Evolutionary conservation across 1,140 invertebrate genomes (phyloP).

Genomic region (Ylistrum balloti): DNA sequence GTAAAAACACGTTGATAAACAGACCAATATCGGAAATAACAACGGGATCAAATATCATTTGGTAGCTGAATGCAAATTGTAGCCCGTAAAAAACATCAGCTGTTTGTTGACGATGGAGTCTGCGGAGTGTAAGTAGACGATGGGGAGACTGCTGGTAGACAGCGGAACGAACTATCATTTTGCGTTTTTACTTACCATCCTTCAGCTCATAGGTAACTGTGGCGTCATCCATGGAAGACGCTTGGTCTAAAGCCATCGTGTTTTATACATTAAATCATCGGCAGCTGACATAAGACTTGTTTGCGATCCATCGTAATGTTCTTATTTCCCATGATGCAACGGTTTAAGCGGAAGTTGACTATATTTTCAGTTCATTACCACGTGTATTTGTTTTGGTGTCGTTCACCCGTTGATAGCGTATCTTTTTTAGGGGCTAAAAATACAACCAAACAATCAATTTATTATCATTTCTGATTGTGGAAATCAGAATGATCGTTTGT

Average conservation of each 20-base stretch:
- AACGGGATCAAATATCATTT: neutral
- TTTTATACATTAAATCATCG: neutral
- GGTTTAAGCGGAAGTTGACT: slow-evolving; percentile 21
- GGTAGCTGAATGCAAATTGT: neutral
- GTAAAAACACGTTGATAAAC: neutral
- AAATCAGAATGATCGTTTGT: neutral
- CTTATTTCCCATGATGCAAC: slow-evolving; percentile 4
- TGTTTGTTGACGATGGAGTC: slow-evolving; percentile 22
- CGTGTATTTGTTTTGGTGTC: neutral
- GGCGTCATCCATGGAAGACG: neutral
- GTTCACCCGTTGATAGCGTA: neutral
- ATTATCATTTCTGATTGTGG: neutral
- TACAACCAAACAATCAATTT: neutral
- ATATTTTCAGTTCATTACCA: neutral
- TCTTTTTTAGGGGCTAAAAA: neutral
- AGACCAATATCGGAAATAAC: too few relatives aligned
- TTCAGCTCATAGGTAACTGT: neutral
- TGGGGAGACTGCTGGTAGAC: neutral
- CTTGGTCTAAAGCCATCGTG: neutral
- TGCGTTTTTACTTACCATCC: neutral
- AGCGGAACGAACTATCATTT: neutral
- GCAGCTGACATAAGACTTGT: slow-evolving; percentile 1
- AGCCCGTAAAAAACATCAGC: neutral
- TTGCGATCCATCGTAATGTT: neutral
- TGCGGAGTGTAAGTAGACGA: neutral